A percentile compares a stretch with the other conserved stretches of the same genome.
Conservation (phyloP, 1,140 invertebrate genomes). For the Leptoteleia sp. region DNA sequence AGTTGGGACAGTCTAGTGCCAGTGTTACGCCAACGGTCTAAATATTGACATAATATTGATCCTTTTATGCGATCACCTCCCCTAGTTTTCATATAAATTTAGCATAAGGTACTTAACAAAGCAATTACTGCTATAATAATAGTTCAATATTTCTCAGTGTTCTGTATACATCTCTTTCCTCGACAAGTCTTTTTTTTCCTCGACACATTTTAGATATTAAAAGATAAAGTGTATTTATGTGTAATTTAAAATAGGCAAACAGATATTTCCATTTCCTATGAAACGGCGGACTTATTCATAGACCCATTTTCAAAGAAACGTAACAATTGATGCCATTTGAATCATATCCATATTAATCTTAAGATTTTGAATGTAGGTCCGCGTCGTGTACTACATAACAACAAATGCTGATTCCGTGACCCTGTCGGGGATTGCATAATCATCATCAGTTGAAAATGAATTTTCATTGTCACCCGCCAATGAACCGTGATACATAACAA, state of each 20-base stretch:
- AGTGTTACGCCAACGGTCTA: too few relatives aligned
- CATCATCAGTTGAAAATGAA: constrained; percentile 29
- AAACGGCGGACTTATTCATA: not conserved
- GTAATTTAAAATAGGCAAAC: not conserved
- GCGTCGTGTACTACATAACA: constrained; percentile 1
- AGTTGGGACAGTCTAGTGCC: too few relatives aligned
- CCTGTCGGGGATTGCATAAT: constrained; percentile 39
- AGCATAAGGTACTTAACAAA: too few relatives aligned
- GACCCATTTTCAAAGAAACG: not conserved
- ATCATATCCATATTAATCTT: constrained; percentile 16
- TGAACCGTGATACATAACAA: constrained; percentile 15
- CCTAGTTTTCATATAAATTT: too few relatives aligned
- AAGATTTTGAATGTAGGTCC: constrained; percentile 13
- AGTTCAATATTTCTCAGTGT: too few relatives aligned
- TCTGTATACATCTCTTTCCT: too few relatives aligned
- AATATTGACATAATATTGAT: too few relatives aligned
- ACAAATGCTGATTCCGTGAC: constrained; percentile 23
- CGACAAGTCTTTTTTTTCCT: too few relatives aligned
- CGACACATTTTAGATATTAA: too few relatives aligned
- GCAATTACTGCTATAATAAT: too few relatives aligned
- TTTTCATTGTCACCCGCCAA: constrained; percentile 33
- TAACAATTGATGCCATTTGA: constrained; percentile 14
- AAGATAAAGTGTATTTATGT: too few relatives aligned
- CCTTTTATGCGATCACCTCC: too few relatives aligned
- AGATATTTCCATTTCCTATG: not conserved